These are phyloP conservation scores for Aphelinus atriplicis DNA, from an alignment of 1,140 invertebrate species.

Conservation along the genomic window DNA sequence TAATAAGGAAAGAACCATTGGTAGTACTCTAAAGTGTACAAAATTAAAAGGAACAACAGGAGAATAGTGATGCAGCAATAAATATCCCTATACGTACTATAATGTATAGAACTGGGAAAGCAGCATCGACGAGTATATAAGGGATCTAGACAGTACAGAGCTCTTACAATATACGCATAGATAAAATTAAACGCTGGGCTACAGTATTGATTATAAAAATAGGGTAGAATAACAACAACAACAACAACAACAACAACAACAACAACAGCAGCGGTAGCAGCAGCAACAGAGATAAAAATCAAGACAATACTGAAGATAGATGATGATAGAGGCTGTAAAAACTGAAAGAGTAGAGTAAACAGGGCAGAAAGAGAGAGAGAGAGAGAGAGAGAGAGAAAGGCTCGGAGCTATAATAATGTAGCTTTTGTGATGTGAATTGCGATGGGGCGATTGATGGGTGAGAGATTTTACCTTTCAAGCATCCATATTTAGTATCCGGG, in stretches of 20 bases:
- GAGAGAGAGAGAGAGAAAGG: conserved; percentile 4
- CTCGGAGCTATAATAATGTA: background rate
- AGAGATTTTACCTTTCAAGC: conserved; percentile 81
- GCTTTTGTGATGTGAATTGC: too few relatives aligned
- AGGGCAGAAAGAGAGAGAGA: background rate
- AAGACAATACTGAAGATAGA: background rate
- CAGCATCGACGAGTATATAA: background rate
- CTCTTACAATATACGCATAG: conserved; percentile 8
- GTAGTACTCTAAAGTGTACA: background rate
- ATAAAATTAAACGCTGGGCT: background rate
- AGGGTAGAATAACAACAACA: background rate
- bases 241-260: background rate
- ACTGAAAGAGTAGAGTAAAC: background rate
- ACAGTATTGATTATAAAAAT: too few relatives aligned
- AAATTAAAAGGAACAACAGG: background rate
- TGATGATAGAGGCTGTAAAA: too few relatives aligned
- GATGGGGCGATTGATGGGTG: background rate
- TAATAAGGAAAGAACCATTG: background rate
- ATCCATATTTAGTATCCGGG: conserved; percentile 89
- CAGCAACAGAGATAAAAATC: too few relatives aligned
- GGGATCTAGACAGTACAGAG: background rate
- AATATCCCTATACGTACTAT: too few relatives aligned
- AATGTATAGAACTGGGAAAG: conserved; percentile 13
- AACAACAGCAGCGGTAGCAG: background rate
- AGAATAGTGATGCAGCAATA: background rate